Evolutionary conservation across 2,888 invertebrate genomes (phyloP).

Genomic region (Acleris emargana): DNA sequence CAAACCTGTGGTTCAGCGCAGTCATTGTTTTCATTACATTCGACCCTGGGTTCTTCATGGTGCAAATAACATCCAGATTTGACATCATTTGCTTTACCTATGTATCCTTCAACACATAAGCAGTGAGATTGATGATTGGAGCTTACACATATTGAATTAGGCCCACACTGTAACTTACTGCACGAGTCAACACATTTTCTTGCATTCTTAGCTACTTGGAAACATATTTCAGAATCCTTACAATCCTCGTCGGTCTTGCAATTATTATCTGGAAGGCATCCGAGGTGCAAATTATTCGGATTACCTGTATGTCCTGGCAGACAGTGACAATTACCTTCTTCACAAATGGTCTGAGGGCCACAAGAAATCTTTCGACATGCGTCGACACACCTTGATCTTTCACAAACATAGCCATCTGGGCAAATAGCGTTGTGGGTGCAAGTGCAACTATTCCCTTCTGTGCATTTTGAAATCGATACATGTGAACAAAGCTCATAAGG

Average conservation of each 20-base stretch:
- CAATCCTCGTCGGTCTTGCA: constrained; percentile 93
- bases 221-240: constrained; percentile 92
- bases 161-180: constrained; percentile 94
- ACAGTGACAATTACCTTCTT: constrained; percentile 91
- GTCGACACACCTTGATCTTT: constrained; percentile 89
- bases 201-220: constrained; percentile 90
- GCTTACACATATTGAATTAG: constrained; percentile 93
- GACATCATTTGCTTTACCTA: constrained; percentile 92
- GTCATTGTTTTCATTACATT: constrained; percentile 88
- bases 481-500: constrained; percentile 92
- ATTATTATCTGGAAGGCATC: constrained; percentile 89
- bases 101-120: constrained; percentile 91
- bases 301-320: constrained; percentile 90
- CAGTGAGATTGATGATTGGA: constrained; percentile 94
- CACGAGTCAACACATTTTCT: constrained; percentile 95
- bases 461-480: constrained; percentile 87
- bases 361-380: constrained; percentile 90
- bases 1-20: constrained; percentile 90
- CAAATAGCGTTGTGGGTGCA: constrained; percentile 89
- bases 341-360: constrained; percentile 92
- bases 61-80: constrained; percentile 90
- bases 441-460: constrained; percentile 87
- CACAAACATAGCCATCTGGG: constrained; percentile 90
- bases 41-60: constrained; percentile 82
- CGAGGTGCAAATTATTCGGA: constrained; percentile 87